Conservation (phyloP, 2,888 invertebrate species). For the Drosophila greeni region DNA sequence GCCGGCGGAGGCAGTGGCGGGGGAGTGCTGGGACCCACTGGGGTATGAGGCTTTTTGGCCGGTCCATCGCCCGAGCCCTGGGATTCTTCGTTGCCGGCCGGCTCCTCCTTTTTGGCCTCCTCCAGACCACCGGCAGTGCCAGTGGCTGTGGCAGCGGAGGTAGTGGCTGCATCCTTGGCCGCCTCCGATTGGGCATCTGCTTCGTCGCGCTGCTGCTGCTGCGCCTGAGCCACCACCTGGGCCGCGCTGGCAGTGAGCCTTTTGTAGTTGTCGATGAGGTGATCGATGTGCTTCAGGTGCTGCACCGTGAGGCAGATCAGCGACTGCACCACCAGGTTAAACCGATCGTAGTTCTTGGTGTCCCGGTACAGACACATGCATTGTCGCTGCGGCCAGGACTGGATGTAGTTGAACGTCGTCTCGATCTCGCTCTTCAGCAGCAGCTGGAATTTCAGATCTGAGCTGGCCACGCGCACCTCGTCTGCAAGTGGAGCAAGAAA, state of each 20-base stretch:
- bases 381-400: constrained; percentile 94
- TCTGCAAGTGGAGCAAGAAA: constrained; percentile 79
- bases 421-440: constrained; percentile 90
- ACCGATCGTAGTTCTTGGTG: constrained; percentile 93
- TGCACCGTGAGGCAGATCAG: constrained; percentile 90
- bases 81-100: constrained; percentile 43
- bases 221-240: constrained; percentile 63
- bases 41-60: constrained; percentile 34
- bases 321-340: constrained; percentile 92
- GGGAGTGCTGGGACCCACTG: constrained; percentile 42
- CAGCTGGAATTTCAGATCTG: constrained; percentile 84
- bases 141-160: not conserved
- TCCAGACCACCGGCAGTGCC: constrained; percentile 11
- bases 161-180: constrained; percentile 39
- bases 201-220: constrained; percentile 41
- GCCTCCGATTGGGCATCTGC: constrained; percentile 42
- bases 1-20: constrained; percentile 21
- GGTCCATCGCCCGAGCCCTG: constrained; percentile 59
- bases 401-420: constrained; percentile 89
- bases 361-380: constrained; percentile 97
- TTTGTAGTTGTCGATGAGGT: constrained; percentile 80
- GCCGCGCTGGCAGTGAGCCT: constrained; percentile 72
- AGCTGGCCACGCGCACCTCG: constrained; percentile 88
- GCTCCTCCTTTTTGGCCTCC: constrained; percentile 41
- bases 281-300: constrained; percentile 87